Evolutionary conservation across 2,797 vertebrate species (phyloP).

Genomic region (Spheniscus humboldti): DNA sequence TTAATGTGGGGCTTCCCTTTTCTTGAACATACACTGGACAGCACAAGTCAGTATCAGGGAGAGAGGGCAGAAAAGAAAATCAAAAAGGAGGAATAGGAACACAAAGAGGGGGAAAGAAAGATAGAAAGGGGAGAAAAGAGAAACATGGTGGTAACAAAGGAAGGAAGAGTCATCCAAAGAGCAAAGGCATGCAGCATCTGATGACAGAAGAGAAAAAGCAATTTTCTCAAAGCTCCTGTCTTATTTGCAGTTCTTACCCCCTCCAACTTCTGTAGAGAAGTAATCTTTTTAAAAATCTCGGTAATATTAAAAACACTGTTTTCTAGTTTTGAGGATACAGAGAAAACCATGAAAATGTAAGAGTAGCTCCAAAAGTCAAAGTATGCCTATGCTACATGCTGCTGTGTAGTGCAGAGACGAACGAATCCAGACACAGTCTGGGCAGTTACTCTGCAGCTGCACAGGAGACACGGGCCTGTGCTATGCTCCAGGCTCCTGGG

Average conservation of each 20-base stretch:
- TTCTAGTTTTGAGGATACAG: not conserved
- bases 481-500: not conserved
- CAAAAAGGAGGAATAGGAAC: not conserved
- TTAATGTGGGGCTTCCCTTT: not conserved
- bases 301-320: not conserved
- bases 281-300: not conserved
- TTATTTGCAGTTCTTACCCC: not conserved
- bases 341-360: not conserved
- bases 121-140: not conserved
- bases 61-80: not conserved
- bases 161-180: not conserved
- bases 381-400: not conserved
- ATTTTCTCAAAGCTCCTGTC: not conserved
- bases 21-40: not conserved
- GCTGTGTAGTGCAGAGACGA: not conserved
- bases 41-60: not conserved
- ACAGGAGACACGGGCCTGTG: not conserved
- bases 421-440: not conserved
- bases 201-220: not conserved
- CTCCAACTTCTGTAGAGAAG: not conserved
- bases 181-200: not conserved
- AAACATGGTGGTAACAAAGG: not conserved
- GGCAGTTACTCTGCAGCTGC: not conserved
- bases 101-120: not conserved
- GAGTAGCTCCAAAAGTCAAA: not conserved